A percentile compares a stretch with the other conserved stretches of the same genome.
Conservation (phyloP, 2,113 vertebrate species). For the Heterotilapia buettikoferi region DNA sequence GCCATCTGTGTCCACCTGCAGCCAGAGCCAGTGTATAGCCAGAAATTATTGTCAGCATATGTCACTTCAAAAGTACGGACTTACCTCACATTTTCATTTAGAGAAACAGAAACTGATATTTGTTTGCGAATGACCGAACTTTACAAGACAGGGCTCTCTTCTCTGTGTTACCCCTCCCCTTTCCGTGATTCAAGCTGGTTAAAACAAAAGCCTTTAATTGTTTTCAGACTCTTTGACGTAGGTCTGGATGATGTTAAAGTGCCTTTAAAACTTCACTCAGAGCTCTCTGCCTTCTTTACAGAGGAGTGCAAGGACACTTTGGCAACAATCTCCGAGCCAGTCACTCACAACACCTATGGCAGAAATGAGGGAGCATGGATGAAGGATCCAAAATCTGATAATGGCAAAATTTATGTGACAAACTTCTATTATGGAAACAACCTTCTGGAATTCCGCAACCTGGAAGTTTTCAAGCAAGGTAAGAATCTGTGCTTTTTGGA, state of each 20-base stretch:
- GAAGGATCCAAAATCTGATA: constrained; percentile 88
- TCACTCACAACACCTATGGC: constrained; percentile 91
- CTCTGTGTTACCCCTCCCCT: neutral
- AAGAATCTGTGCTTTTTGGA: neutral
- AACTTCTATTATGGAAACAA: constrained; percentile 95
- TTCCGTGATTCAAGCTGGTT: constrained; percentile 7
- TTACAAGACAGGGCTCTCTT: neutral
- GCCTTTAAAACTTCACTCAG: neutral
- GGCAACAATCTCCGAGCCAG: constrained; percentile 87
- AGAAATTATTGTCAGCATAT: neutral
- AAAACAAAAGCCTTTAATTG: constrained; percentile 29
- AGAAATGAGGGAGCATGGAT: constrained; percentile 95
- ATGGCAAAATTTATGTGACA: constrained; percentile 88
- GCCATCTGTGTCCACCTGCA: neutral
- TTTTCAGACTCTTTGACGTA: constrained; percentile 19
- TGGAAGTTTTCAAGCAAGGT: constrained; percentile 96
- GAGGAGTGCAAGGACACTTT: constrained; percentile 95
- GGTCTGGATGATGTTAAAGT: constrained; percentile 1
- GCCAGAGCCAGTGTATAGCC: neutral
- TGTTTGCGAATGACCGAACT: neutral
- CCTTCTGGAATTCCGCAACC: constrained; percentile 88
- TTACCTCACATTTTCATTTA: neutral
- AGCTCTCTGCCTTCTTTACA: constrained; percentile 47
- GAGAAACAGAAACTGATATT: neutral
- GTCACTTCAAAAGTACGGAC: neutral